Base-by-base conservation (phyloP, 2,797 vertebrate species). In the Platyrinchus mystaceus region DNA sequence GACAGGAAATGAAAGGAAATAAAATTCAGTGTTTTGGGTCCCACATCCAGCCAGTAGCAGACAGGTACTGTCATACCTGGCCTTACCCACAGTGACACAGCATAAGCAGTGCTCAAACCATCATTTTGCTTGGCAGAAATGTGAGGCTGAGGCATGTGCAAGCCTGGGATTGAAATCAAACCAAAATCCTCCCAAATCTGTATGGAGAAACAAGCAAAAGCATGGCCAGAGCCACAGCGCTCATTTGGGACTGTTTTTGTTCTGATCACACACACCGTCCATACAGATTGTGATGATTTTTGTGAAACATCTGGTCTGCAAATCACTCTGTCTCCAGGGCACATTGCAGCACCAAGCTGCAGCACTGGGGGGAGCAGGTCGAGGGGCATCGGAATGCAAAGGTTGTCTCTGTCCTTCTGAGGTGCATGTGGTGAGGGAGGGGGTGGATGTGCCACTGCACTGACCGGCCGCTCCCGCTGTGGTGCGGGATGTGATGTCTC, bases 221-320 rank as follows among this genome's bases (percentile, higher is more conserved):
- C n/a, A 0, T 24, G 90, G 83, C 44, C 21, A 5, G 62, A 81
- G 78, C 49, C 24, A 12, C 32, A 5, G 64, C 15, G 3, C 66
- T 80, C 0, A 23, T 82, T 83, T 41, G 0, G 18, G 62, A 18
- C 7, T 49, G 0, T 11, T 58, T 67, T 59, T 94, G 82, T 94
- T 84, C 90, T 53, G 83, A 79, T 93, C 58, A 37, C 94, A 87
- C 26, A 37, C 92, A 91, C 10, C 66, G 34, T 34, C 89, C 66
- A 4, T 83, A 14, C 74, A 60, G 95, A 87, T 82, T 78, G 88
- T 46, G 90, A 11, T 96, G 92, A 60, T 94, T 97, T 96, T 86
- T 90, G 60, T 52, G 81, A 84, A 97, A 87, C 95, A 96, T 96
- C 96, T 97, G 96, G 44, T 73, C 93, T 10, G 19, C 94, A 56